Base-by-base conservation (phyloP, 2,113 vertebrate genomes). In the Xiphias gladius region DNA sequence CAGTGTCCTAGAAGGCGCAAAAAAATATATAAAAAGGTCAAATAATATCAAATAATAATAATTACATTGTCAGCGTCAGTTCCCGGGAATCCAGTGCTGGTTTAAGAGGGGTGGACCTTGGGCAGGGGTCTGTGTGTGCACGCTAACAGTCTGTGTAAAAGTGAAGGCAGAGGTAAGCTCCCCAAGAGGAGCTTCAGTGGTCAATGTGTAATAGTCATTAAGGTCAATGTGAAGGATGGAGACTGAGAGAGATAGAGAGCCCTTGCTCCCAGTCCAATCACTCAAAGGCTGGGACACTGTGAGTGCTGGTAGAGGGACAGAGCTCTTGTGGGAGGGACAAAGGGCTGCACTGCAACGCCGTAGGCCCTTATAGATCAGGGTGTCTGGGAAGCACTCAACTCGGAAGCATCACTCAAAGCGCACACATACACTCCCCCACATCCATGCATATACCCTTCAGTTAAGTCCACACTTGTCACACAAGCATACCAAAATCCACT, bases 91-190 rank as follows among this genome's bases (percentile, higher is more conserved):
- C 90, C 87, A 90, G 86, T 83, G 93, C 93, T 93, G 92, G 91
- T 92, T 89, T 91, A 85, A 64, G 57, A 77, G 72, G 78, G 69
- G 77, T 63, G 75, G 86, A 73, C 76, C 26, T 57, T 82, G 83
- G 35, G 55, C 59, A 80, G 64, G 39, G 71, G 78, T 84, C 57
- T 86, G 79, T 68, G 67, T 87, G 80, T 85, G 73, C 66, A 72
- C 81, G 80, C 75, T 94, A 94, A 94, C 94, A 95, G 94, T 95
- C 93, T 90, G 85, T 83, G 74, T 79, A 88, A 70, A 92, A 72
- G 85, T 91, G 80, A 94, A 95, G 91, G 92, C 92, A 93, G 84
- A 94, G 85, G 84, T 88, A 79, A 80, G 46, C 86, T 77, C 79
- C 86, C 37, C 2, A 20, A 43, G 57, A 54, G 82, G 68, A 88